A percentile compares a stretch with the other conserved stretches of the same genome.
phyloP scores from a whole-genome alignment of 1,140 invertebrate species.

The Hyphantria cunea region DNA sequence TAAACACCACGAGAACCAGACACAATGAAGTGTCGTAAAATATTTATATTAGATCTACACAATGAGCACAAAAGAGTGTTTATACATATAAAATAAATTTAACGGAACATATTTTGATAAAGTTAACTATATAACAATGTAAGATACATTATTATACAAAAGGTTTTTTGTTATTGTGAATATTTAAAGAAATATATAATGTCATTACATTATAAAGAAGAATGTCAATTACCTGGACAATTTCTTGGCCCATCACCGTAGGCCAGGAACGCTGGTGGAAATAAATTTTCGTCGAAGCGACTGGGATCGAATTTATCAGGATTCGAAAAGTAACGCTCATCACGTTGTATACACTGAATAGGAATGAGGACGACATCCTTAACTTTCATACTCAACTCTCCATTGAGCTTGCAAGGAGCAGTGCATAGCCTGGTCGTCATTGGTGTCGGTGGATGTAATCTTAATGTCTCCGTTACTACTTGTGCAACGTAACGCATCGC shows the following conservation, averaged over 20 bases:
- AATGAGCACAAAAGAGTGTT: slow-evolving; percentile 30
- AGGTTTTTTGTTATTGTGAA: no score
- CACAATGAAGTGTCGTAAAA: slow-evolving; percentile 26
- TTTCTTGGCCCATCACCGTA: slow-evolving; percentile 81
- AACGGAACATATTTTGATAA: neutral
- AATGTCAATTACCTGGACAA: slow-evolving; percentile 74
- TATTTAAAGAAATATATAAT: no score
- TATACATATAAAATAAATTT: neutral
- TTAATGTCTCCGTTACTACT: slow-evolving; percentile 84
- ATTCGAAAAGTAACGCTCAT: slow-evolving; percentile 64
- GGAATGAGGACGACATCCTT: slow-evolving; percentile 83
- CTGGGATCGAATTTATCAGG: slow-evolving; percentile 85
- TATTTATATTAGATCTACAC: slow-evolving; percentile 20
- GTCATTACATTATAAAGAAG: no score
- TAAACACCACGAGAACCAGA: slow-evolving; percentile 20
- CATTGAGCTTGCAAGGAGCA: slow-evolving; percentile 66
- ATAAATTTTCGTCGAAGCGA: slow-evolving; percentile 73
- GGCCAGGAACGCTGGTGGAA: slow-evolving; percentile 67
- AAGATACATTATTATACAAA: neutral
- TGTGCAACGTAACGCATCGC: slow-evolving; percentile 85
- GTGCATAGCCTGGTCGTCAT: slow-evolving; percentile 80
- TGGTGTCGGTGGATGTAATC: slow-evolving; percentile 86
- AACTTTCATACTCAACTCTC: slow-evolving; percentile 74
- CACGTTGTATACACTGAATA: slow-evolving; percentile 84
- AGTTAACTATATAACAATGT: neutral